Base-by-base conservation (phyloP, 1,140 invertebrate species). In the Anagrus nilaparvatae region DNA sequence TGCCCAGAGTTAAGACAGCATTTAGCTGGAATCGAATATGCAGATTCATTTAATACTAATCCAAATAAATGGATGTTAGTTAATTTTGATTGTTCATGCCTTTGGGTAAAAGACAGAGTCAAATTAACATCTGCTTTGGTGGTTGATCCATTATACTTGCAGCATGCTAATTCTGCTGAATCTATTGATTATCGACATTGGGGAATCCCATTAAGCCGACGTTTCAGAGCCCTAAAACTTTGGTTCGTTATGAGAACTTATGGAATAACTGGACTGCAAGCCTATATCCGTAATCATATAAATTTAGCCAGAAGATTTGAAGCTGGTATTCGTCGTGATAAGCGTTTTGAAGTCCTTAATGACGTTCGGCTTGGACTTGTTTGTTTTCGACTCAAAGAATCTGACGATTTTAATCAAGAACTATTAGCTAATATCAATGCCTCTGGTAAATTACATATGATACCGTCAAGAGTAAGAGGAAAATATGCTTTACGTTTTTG, bases 61-160 rank as follows among this genome's bases (percentile, higher is more conserved):
- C 85, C 90, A 0, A 93, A 93, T 60, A 96, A 96, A 65, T 92
- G 88, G 81, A 70, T 95, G 53, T 63, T 95, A 14, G 81, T 86
- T 0, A 89, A 89, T 59, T 92, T 91, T 52, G 91, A 95, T 56
- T 91, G 87, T 53, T 90, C 90, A 0, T 81, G 84, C 29, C 69
- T 94, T 54, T 95, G 90, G 90, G 87, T 95, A 1, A 76, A 79
- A 42, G 88, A 94, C 61, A 71, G 86, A 42, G 84, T 91, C 45
- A 79, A 86, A 48, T 68, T 98, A 30, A 97, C 93, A 3, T 85
- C 87, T 39, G 93, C 95, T 0, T 67, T 98, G 42, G 87, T 94
- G 7, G 96, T 99, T 0, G 88, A 96, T 69, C 92, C 92, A 0
- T 60, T 96, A 0, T 96, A 96, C 55, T 70, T 97, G 2, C 82